Percentiles rank a stretch among this genome's conserved stretches.
phyloP scores from a whole-genome alignment of 2,797 vertebrate species.

The Gambusia yucatana region DNA sequence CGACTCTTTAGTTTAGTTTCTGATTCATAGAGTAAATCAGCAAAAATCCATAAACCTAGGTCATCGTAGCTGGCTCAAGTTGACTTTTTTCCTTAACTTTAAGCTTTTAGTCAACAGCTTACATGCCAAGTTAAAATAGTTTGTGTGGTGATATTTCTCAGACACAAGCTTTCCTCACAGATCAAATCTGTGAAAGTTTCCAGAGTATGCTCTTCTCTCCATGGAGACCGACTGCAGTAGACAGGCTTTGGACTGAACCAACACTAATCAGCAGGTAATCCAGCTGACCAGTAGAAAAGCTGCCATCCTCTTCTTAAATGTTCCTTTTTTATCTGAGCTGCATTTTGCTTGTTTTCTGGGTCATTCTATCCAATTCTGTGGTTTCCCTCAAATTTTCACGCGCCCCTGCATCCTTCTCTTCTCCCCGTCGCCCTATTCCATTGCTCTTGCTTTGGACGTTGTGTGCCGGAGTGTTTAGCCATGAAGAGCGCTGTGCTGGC shows the following conservation, averaged over 20 bases:
- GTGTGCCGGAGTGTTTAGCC: constrained; percentile 52
- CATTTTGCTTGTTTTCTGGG: constrained; percentile 52
- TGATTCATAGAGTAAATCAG: not conserved
- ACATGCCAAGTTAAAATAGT: not conserved
- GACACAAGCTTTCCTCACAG: not conserved
- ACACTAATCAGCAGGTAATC: not conserved
- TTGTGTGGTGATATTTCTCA: not conserved
- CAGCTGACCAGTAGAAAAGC: not conserved
- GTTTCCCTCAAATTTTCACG: constrained; percentile 29
- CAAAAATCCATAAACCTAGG: not conserved
- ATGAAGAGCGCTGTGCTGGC: constrained; percentile 54
- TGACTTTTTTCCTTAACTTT: not conserved
- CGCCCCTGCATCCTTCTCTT: constrained; percentile 27
- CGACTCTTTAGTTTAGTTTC: too few relatives aligned
- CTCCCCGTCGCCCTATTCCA: constrained; percentile 1
- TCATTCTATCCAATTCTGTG: constrained; percentile 44
- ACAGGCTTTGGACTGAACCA: not conserved
- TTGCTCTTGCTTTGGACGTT: constrained; percentile 26
- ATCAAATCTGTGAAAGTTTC: not conserved
- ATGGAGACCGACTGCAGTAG: not conserved
- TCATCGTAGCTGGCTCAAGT: not conserved
- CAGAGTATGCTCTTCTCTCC: not conserved
- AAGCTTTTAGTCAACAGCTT: not conserved
- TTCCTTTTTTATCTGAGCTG: constrained; percentile 33
- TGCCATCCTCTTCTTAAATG: constrained; percentile 4